Base-by-base conservation (phyloP, 2,113 vertebrate species). In the Aldabrachelys gigantea region DNA sequence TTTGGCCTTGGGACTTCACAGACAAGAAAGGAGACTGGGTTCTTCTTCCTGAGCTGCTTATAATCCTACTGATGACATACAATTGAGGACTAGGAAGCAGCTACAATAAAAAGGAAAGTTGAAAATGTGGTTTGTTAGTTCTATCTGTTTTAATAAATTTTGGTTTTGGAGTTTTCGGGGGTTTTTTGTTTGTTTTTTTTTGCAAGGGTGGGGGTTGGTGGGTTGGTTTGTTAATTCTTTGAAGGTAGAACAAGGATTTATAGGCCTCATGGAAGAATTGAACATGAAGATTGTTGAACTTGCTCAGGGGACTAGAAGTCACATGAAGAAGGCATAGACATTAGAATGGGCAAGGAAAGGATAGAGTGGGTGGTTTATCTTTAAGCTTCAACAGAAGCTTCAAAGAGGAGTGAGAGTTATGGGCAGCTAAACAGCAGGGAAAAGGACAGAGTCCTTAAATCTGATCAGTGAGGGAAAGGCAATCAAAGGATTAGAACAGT, bases 51-150 rank as follows among this genome's bases (percentile, higher is more conserved):
- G 76, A 31, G 31, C 76, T 17, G 13, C 27, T 79, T 50, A 79
- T 44, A 29, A 79, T 19, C 44, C 14, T 9, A 31, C 76, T 17
- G 14, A 29, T 50, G 8, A 29, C 76, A 50, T 10, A 31, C 47
- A 50, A 47, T 7, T 27, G 25, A 24, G 24, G 10, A 9, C 38
- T 47, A 38, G 12, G 11, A 44, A 78, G 47, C 44, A 31, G 27
- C 17, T 8, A 29, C 6, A 49, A 44, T 12, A 78, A 78, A 79
- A 49, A 49, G 44, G 27, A 41, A 91, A 93, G 87, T 44, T 17
- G 27, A 10, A 2, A 4, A 5, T 0, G 0, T 4, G 6, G 69
- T 6, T 87, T 52, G 8, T 53, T 78, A 47, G 25, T 44, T 78
- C 75, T 13, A 78, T 12, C 4, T 27, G 41, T 78, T 47, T 78